A percentile compares a stretch with the other conserved stretches of the same genome.
Conservation (phyloP, 2,113 vertebrate species). For the Amblyopsis rosae region DNA sequence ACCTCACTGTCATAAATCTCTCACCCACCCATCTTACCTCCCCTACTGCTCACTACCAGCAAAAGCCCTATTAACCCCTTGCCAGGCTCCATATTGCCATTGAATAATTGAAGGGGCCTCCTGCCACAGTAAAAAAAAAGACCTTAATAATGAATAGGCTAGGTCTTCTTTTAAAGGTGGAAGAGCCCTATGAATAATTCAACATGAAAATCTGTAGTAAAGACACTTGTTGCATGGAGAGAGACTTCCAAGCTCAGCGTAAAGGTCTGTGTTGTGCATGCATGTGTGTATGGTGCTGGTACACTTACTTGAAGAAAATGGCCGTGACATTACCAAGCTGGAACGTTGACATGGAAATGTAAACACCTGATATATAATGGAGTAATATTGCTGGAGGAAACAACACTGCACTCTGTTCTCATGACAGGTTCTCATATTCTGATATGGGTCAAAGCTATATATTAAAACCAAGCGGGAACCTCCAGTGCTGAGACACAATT, state of each 20-base stretch:
- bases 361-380: neutral
- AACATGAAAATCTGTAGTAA: conserved; percentile 70
- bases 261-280: neutral
- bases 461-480: too few species aligned
- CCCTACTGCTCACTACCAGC: conserved; percentile 50
- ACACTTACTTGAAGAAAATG: too few species aligned
- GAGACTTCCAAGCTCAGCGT: conserved; percentile 2
- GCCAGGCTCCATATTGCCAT: conserved; percentile 73
- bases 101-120: conserved; percentile 77
- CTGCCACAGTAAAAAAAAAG: conserved; percentile 63
- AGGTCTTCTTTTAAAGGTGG: conserved; percentile 70
- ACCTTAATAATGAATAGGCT: conserved; percentile 74
- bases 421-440: too few species aligned
- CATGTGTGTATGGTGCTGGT: neutral
- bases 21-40: conserved; percentile 53
- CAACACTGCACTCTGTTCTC: too few species aligned
- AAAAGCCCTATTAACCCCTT: conserved; percentile 78
- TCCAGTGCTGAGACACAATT: too few species aligned
- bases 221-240: conserved; percentile 70
- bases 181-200: conserved; percentile 74
- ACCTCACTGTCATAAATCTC: conserved; percentile 68
- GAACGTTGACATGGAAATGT: conserved; percentile 7
- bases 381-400: neutral
- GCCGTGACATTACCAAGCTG: neutral
- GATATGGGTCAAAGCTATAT: too few species aligned